Conservation (phyloP, 2,113 vertebrate species). For the Picathartes gymnocephalus region DNA sequence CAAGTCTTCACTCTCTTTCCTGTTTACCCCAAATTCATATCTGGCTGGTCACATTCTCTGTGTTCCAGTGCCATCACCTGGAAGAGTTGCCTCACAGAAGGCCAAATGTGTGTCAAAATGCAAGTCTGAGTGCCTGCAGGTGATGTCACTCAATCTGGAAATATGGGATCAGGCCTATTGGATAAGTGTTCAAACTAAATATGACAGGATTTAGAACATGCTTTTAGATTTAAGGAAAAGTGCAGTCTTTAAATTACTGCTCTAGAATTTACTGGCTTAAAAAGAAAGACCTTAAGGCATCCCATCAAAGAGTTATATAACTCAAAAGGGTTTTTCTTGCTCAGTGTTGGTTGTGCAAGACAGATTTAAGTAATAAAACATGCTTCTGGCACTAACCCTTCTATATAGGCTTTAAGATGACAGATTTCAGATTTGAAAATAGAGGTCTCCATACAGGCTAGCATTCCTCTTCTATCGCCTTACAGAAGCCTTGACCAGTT, state of each 20-base stretch:
- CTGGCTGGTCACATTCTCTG: not conserved
- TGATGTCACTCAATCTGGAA: not conserved
- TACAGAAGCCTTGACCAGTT: not conserved
- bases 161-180: not conserved
- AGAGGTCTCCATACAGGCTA: not conserved
- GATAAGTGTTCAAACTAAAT: not conserved
- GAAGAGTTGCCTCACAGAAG: accelerated
- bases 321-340: conserved; percentile 47
- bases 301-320: conserved; percentile 29
- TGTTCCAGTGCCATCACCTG: not conserved
- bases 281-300: conserved; percentile 41
- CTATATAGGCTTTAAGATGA: not conserved
- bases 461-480: not conserved
- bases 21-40: accelerated
- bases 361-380: conserved; percentile 57
- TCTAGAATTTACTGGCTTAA: conserved; percentile 46
- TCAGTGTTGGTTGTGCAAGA: conserved; percentile 31
- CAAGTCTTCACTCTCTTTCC: not conserved
- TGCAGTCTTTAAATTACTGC: conserved; percentile 47
- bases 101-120: not conserved
- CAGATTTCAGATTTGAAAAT: not conserved
- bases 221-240: conserved; percentile 46
- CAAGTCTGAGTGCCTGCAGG: not conserved
- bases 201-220: conserved; percentile 16
- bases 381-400: not conserved